Base-by-base conservation (phyloP, 35 echinoderm and acorn worm species). In the Anneissia japonica region DNA sequence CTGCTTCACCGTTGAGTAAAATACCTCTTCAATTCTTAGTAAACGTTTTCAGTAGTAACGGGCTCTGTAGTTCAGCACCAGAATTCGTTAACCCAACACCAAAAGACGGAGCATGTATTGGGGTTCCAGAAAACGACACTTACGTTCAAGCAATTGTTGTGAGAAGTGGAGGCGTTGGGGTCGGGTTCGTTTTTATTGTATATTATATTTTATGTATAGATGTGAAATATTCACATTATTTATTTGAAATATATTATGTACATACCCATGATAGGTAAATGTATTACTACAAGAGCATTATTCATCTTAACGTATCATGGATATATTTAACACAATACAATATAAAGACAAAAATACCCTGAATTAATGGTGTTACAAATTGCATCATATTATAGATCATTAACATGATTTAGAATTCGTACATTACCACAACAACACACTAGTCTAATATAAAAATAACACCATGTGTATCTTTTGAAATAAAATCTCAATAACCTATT, bases 1-100 rank as follows among this genome's bases (percentile, higher is more conserved):
- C 84, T 1, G 14, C 35, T 13, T 43, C 84, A 10, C 73, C 84
- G 23, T 30, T 76, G 45, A 86, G 73, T 31, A 77, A 30, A 77
- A 40, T 86, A 30, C 84, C 84, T 1, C 84, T 86, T 19, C 84
- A 86, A 31, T 86, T 86, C 34, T 33, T 77, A 38, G 74, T 76
- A 12, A 76, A 36, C 23, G 84, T 86, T 21, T 86, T 30, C 84
- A 38, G 13, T 17, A 85, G 35, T 36, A 30, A 86, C 6, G 73
- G 73, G 0, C 73, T 75, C 28, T 86, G 84, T 38, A 45, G 38
- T 35, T 45, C 39, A 2, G 75, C 73, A 31, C 84, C 84, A 28
- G 73, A 45, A 40, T 76, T 86, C 38, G 75, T 86, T 9, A 35
- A 36, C 1, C 84, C 84, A 6, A 76, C 84, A 0, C 84, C 84